These are phyloP conservation scores for Ceratosolen solmsi DNA, from an alignment of 1,140 invertebrate species.

Conservation along the genomic window DNA sequence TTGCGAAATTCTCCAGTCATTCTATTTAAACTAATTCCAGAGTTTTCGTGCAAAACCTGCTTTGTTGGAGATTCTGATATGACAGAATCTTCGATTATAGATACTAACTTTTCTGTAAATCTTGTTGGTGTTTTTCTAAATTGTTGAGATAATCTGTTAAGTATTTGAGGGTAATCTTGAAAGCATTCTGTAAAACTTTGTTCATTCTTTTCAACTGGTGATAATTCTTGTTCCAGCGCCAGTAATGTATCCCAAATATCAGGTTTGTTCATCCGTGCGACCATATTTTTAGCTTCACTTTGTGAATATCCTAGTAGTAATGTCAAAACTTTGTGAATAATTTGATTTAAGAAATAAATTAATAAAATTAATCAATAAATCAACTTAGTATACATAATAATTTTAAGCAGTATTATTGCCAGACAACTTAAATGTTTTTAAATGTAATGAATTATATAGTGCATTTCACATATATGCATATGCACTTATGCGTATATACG, in stretches of 20 bases:
- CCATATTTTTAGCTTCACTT: constrained; percentile 20
- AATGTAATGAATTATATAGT: too few species aligned
- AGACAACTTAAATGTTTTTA: too few species aligned
- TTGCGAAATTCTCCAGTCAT: constrained; percentile 65
- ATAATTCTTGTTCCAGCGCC: constrained; percentile 41
- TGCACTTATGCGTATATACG: too few species aligned
- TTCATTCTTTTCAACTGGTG: constrained; percentile 22
- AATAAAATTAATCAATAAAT: too few species aligned
- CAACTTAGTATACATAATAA: too few species aligned
- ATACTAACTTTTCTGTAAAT: constrained; percentile 63
- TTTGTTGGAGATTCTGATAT: constrained; percentile 51
- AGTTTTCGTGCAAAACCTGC: constrained; percentile 32
- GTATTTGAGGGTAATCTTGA: constrained; percentile 35
- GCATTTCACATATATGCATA: too few species aligned
- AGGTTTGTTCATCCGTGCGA: constrained; percentile 36
- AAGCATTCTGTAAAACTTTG: constrained; percentile 5
- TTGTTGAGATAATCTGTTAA: constrained; percentile 60
- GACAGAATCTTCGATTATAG: constrained; percentile 64
- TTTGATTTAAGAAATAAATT: background rate
- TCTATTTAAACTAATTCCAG: constrained; percentile 59
- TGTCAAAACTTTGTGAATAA: constrained; percentile 32
- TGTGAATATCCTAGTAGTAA: constrained; percentile 2
- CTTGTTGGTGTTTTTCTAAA: constrained; percentile 58
- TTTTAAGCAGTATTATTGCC: too few species aligned
- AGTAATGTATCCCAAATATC: constrained; percentile 47